Evolutionary conservation across 2,888 invertebrate genomes (phyloP), one percentile per base, ranked within the genome.

Genomic region (Augiades crinisus): DNA sequence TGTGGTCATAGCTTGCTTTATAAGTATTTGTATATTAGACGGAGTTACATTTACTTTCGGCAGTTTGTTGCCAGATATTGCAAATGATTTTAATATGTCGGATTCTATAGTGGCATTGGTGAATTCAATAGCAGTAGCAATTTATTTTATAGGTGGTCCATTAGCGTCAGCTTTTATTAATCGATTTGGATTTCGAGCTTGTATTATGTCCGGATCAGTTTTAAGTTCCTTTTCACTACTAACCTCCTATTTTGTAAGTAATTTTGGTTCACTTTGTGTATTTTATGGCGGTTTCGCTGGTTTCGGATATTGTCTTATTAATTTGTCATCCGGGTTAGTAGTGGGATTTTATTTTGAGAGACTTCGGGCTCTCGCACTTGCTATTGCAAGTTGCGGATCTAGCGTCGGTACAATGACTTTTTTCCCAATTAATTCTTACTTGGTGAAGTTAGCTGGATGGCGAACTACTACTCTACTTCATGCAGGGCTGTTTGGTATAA

Each of bases 331-430:
- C 27, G 60, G 61, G 30, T 63, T 89, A 36, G 69, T 89, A 8
- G 87, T 88, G 1, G 87, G 88, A 10, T 89, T 88, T 69, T 87
- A 89, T 66, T 89, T 89, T 63, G 86, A 87, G 62, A 81, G 61
- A 60, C 62, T 81, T 19, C 72, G 88, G 13, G 70, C 86, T 2
- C 17, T 87, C 27, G 85, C 86, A 8, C 62, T 88, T 58, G 56
- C 87, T 5, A 68, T 87, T 58, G 61, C 81, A 31, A 68, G 75
- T 1, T 64, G 70, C 56, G 88, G 88, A 36, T 83, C 86, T 13
- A 83, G 86, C 67, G 22, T 76, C 31, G 88, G 88, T n/a, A 64
- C 86, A 14, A 81, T 77, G 77, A 5, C 68, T 13, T 70, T 86
- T 64, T 86, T 72, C 62, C 77, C 78, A 31, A 24, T 81, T 38